Base-by-base conservation (phyloP, 2,113 vertebrate genomes). In the Trochalopteron elliotii region DNA sequence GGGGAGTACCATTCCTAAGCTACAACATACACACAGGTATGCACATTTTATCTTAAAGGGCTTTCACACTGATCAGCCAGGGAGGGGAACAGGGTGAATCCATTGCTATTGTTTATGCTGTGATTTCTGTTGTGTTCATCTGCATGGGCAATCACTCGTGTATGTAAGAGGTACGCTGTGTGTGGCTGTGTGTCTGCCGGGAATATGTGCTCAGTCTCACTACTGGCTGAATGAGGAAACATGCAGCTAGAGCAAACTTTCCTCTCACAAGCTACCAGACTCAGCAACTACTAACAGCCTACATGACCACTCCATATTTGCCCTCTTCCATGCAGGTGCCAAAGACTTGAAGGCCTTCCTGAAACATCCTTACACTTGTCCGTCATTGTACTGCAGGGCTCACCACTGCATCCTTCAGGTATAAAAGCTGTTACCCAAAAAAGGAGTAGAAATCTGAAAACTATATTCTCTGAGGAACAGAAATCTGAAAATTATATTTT, bases 141-240 rank as follows among this genome's bases (percentile, higher is more conserved):
- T 80, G 47, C 72, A 61, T 3, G 16, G 56, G 27, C 23, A 61
- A 12, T 37, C 35, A 31, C 39, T 49, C 6, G 1, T 55, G 25
- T 22, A 31, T 14, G 27, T 12, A 20, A 31, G 0, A 60, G 1
- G 2, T 6, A 40, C 27, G 23, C 39, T 25, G 12, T 7, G 10
- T 23, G 57, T 13, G 16, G 24, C 39, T 28, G 21, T 10, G 20
- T 61, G 22, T n/a, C 61, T 52, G 5, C 21, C 52, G 45, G 31
- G 61, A 69, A 27, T 7, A 57, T 0, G 1, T 37, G 55, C 50
- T 85, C 74, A 37, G 50, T 45, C 65, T 85, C 40, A 35, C 59
- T 68, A 11, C 12, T 33, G 45, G 27, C 6, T 82, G 83, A n/a
- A 52, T 11, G 21, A 10, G 44, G 37, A 21, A 67, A 69, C 18